Conservation (phyloP, 2,888 invertebrate genomes). For the Stramonita haemastoma region DNA sequence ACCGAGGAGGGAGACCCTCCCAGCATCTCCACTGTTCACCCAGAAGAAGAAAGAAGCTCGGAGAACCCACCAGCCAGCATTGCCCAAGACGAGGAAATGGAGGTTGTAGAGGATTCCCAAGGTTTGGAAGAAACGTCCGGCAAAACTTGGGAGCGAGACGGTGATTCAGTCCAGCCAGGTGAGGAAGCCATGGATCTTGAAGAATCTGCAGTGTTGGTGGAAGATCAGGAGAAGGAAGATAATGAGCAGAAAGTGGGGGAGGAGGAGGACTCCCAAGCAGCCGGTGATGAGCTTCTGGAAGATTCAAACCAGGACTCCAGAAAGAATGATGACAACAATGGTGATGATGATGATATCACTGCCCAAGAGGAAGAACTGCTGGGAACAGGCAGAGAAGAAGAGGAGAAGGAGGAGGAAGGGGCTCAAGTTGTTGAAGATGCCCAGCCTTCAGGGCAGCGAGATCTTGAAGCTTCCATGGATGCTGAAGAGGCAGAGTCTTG, state of each 20-base stretch:
- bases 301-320: neutral
- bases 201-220: neutral
- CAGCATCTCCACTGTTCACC: neutral
- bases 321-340: too few relatives aligned
- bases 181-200: neutral
- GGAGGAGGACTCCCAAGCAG: neutral
- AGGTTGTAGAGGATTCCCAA: neutral
- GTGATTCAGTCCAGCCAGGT: too few relatives aligned
- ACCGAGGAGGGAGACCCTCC: neutral
- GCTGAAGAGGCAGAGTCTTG: neutral
- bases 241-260: neutral
- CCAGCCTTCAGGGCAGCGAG: neutral
- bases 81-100: neutral
- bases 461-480: neutral
- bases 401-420: too few relatives aligned
- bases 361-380: neutral
- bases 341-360: neutral
- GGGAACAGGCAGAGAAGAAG: neutral
- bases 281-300: neutral
- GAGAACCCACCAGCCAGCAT: neutral
- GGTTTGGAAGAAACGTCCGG: neutral
- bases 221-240: neutral
- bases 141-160: neutral
- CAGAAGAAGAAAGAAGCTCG: neutral
- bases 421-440: neutral